Base-by-base conservation (phyloP, 2,888 invertebrate species). In the Drosophila robusta region DNA sequence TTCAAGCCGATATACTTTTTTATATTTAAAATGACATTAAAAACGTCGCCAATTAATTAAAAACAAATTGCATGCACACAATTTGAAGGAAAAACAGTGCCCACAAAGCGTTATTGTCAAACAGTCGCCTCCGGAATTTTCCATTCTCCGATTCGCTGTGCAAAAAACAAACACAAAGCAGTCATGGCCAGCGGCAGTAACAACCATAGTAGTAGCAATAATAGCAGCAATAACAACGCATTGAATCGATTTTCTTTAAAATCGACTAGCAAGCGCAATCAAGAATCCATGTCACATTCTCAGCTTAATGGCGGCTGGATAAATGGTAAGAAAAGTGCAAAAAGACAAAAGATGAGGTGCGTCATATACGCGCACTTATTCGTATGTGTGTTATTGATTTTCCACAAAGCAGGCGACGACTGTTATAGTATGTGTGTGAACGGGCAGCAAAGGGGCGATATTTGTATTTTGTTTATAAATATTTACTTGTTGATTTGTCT, bases 281-380 rank as follows among this genome's bases (percentile, higher is more conserved):
- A 95, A 90, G 96, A 96, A 91, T 94, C 94, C 90, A 95, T 96
- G 94, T 94, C 95, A 74, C 95, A 96, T 85, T 95, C 96, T 57
- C 96, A 97, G 93, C 95, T 96, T 42, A 96, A 95, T 92, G 94
- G 96, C 89, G 95, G 96, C 89, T 97, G 97, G 97, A 96, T 96
- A 94, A 96, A 96, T 92, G 97, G 97, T 97, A 94, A 95, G 91
- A 95, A 66, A 56, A 58, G 22, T 36, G 50, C 26, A n/a, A 52
- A 44, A 24, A 36, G n/a, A 58, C 14, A 58, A 26, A 44, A 18
- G 46, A 29, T 45, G 64, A 74, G 56, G 70, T 72, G 68, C 58
- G 36, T 22, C 6, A 36, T 12, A 11, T 42, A 22, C 18, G 11
- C 8, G 9, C 32, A 32, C 11, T 39, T 36, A 18, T 34, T 11